Evolutionary conservation across 1,140 invertebrate genomes (phyloP), one percentile per base, ranked within the genome.

Genomic region (Eufriesea mexicana): DNA sequence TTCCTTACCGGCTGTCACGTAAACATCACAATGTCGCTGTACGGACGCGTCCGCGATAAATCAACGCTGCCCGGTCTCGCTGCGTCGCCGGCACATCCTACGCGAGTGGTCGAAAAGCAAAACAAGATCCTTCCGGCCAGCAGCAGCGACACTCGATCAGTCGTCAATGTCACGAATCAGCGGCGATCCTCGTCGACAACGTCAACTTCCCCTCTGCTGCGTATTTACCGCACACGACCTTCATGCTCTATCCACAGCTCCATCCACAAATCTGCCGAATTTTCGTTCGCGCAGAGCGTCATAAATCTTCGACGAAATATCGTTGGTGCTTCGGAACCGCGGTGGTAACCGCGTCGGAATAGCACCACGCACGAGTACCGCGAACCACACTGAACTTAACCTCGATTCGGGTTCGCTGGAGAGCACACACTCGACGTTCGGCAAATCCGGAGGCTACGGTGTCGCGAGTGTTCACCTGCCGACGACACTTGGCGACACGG

Each of bases 1-100:
- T 67, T 66, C 28, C 23, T 64, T 64, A 77, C 76, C 59, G 57
- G 49, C 68, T 74, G 73, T 87, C 86, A 84, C 67, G 86, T 87
- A 59, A 87, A 87, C 86, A 87, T 84, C 67, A 68, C 45, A 35
- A 75, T n/a, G 51, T 47, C 45, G 14, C 49, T 47, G 42, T 23
- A 49, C 77, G 49, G 28, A 68, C 77, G 47, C 45, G 16, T 73
- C 45, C 72, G 25, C 57, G 16, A 49, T 42, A 10, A 28, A 61
- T 79, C 55, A 61, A 35, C 67, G 20, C 16, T 5, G 25, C 8
- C 10, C 55, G 18, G 49, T 71, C 47, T 1, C n/a, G 45, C 18
- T 9, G 28, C 14, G 8, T 28, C 25, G 49, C 6, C 8, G 2
- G 25, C 64, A 47, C 80, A 51, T 67, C 18, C 14, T 20, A 57